Percentiles rank a stretch among this genome's conserved stretches.
These are phyloP conservation scores for Drosophila nebulosa DNA, from an alignment of 1,140 invertebrate species.

Conservation along the genomic window DNA sequence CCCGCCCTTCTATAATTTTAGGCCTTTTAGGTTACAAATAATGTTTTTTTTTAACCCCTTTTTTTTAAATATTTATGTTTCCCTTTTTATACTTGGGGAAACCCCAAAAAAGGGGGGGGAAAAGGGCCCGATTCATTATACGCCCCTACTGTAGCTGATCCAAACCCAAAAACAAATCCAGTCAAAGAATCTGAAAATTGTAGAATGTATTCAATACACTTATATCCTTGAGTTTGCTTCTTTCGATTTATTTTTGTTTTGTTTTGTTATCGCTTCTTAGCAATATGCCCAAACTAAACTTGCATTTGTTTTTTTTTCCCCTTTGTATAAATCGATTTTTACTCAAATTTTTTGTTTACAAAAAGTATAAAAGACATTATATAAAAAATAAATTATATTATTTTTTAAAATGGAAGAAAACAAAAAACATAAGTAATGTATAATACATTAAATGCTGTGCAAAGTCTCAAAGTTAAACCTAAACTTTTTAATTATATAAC, in stretches of 20 bases:
- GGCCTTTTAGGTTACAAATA: background rate
- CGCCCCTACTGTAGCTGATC: constrained; percentile 46
- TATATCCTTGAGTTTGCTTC: constrained; percentile 13
- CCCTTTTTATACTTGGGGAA: constrained; percentile 68
- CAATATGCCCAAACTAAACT: constrained; percentile 36
- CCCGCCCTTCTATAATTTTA: background rate
- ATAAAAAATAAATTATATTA: constrained; percentile 42
- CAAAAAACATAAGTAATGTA: constrained; percentile 36
- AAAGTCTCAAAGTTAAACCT: constrained; percentile 78
- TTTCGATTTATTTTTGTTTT: constrained; percentile 8
- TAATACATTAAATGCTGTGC: constrained; percentile 68
- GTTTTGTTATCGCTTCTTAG: constrained; percentile 4
- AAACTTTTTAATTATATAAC: constrained; percentile 56
- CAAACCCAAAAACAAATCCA: background rate
- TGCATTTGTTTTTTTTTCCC: constrained; percentile 51
- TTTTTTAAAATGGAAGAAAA: constrained; percentile 19
- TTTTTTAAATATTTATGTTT: constrained; percentile 34
- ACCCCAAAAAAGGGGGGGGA: too few species aligned
- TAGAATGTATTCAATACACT: background rate
- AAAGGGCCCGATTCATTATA: constrained; percentile 77
- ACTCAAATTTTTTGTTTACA: constrained; percentile 43
- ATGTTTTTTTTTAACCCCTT: constrained; percentile 18
- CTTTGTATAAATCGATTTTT: constrained; percentile 52
- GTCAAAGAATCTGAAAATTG: constrained; percentile 1
- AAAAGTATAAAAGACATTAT: constrained; percentile 30